These are phyloP conservation scores for Willisornis vidua DNA, from an alignment of 2,113 vertebrate species.

Conservation along the genomic window DNA sequence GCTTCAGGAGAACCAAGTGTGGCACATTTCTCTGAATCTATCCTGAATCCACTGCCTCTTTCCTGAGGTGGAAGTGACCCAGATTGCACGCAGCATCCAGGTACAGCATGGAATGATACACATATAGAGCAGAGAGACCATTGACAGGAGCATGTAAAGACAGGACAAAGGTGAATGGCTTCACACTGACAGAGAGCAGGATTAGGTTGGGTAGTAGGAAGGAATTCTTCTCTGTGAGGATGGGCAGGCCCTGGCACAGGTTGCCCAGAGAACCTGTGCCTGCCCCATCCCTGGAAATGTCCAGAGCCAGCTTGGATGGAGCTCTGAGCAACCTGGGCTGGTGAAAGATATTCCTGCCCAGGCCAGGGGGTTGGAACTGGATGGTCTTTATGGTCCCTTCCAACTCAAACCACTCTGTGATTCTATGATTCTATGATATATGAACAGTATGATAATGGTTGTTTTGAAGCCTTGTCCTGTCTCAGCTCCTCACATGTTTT, in stretches of 20 bases:
- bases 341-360: not conserved
- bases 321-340: not conserved
- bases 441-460: not conserved
- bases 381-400: not conserved
- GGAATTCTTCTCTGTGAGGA: not conserved
- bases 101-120: not conserved
- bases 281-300: not conserved
- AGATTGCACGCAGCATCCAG: not conserved
- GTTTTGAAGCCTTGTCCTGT: not conserved
- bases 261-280: not conserved
- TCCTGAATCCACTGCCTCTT: not conserved
- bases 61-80: not conserved
- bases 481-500: not conserved
- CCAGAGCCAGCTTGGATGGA: not conserved
- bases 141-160: not conserved
- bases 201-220: not conserved
- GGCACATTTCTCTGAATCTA: not conserved
- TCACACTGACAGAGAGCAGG: not conserved
- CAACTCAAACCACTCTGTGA: not conserved
- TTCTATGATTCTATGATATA: not conserved
- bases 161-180: not conserved
- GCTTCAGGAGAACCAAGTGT: not conserved
- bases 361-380: not conserved
- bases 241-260: not conserved
- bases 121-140: not conserved